A percentile compares a stretch with the other conserved stretches of the same genome.
Evolutionary conservation across 2,888 invertebrate species (phyloP).

Genomic region (Penaeus monodon): DNA sequence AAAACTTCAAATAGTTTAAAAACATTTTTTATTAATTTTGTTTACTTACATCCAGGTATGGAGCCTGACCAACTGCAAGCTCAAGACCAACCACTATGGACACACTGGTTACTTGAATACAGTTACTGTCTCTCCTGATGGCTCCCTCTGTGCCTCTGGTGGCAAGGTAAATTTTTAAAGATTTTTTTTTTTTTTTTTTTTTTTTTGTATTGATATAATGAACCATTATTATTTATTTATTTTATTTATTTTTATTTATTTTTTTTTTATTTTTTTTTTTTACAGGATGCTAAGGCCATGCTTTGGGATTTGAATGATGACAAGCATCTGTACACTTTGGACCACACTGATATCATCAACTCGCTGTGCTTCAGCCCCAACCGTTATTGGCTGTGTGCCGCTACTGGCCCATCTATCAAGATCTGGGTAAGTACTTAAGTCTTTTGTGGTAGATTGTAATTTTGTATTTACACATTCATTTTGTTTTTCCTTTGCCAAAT

Average conservation of each 20-base stretch:
- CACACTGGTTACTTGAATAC: conserved; percentile 98
- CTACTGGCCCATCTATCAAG: conserved; percentile 97
- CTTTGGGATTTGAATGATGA: conserved; percentile 99
- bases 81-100: conserved; percentile 98
- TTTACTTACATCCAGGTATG: conserved; percentile 34
- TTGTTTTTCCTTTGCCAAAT: not conserved
- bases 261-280: not conserved
- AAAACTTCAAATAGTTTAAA: not conserved
- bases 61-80: conserved; percentile 91
- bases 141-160: conserved; percentile 98
- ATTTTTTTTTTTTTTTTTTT: not conserved
- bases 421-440: conserved; percentile 83
- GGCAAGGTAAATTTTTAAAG: conserved; percentile 83
- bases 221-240: not conserved
- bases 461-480: not conserved
- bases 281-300: conserved; percentile 96
- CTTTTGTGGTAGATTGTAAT: not conserved
- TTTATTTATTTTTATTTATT: not conserved
- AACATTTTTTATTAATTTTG: not conserved
- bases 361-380: conserved; percentile 99
- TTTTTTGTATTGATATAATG: not conserved
- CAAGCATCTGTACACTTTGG: conserved; percentile 97
- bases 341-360: conserved; percentile 98
- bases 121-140: conserved; percentile 98
- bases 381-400: conserved; percentile 99